phyloP scores from a whole-genome alignment of 2,888 invertebrate genomes.

The Phaonia tiefii region DNA sequence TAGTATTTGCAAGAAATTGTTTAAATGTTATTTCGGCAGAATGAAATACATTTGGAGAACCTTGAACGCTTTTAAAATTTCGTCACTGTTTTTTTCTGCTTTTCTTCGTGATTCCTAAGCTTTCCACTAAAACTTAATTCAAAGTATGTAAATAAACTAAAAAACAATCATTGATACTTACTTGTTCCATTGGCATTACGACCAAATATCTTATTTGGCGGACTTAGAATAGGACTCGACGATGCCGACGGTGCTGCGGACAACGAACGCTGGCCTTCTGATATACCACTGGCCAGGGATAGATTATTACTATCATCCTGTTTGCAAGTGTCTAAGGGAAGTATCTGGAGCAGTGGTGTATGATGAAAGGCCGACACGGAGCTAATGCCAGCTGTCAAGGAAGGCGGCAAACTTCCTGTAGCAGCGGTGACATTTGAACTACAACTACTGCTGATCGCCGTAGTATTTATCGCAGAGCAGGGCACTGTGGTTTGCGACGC shows the following conservation, averaged over 20 bases:
- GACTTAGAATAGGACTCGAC: slow-evolving; percentile 80
- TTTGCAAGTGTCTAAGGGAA: slow-evolving; percentile 61
- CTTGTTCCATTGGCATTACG: slow-evolving; percentile 80
- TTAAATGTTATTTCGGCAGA: too few species aligned
- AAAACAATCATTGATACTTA: slow-evolving; percentile 75
- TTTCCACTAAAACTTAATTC: too few species aligned
- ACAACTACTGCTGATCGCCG: slow-evolving; percentile 68
- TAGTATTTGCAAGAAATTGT: too few species aligned
- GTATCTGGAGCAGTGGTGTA: slow-evolving; percentile 60
- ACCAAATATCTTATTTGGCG: slow-evolving; percentile 80
- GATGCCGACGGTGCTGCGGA: slow-evolving; percentile 79
- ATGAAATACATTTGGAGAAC: too few species aligned
- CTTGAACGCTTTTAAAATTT: too few species aligned
- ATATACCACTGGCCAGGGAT: slow-evolving; percentile 75
- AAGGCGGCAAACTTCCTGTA: slow-evolving; percentile 49
- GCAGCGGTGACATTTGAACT: slow-evolving; percentile 58
- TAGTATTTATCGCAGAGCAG: slow-evolving; percentile 57
- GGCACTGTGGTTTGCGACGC: slow-evolving; percentile 43
- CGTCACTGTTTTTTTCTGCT: too few species aligned
- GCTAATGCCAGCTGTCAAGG: slow-evolving; percentile 46
- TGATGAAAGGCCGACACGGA: slow-evolving; percentile 61
- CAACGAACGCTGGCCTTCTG: slow-evolving; percentile 78
- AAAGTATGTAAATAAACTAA: too few species aligned
- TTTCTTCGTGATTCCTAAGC: too few species aligned
- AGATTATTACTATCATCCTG: slow-evolving; percentile 77